Percentiles rank a stretch among this genome's conserved stretches.
These are phyloP conservation scores for Glyphotaelius pellucidus DNA, from an alignment of 2,888 invertebrate genomes.

Conservation along the genomic window DNA sequence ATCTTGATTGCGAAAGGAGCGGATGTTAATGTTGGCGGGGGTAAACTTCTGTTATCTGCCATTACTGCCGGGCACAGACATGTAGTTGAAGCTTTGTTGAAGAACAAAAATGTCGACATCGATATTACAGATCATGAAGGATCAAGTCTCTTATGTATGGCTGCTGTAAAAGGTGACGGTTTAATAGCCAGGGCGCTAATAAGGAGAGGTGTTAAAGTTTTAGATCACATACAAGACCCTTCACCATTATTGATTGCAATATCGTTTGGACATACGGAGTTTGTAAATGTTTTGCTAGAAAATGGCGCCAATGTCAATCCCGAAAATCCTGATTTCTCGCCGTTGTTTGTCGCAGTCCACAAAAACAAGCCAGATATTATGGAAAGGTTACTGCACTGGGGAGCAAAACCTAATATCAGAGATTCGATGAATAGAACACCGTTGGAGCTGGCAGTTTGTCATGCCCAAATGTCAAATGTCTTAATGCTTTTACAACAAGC, in stretches of 20 bases:
- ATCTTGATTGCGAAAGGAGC: conserved; percentile 10
- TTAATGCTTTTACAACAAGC: background rate
- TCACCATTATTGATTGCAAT: conserved; percentile 2
- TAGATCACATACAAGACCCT: background rate
- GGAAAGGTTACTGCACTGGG: background rate
- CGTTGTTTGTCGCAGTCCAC: background rate
- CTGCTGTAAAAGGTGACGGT: background rate
- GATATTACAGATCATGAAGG: background rate
- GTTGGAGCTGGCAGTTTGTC: background rate
- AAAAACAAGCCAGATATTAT: background rate
- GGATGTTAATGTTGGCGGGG: background rate
- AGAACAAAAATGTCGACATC: background rate
- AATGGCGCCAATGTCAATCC: conserved; percentile 5
- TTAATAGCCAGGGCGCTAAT: background rate
- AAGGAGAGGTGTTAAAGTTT: background rate
- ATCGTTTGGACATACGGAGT: background rate
- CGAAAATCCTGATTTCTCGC: background rate
- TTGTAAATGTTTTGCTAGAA: background rate
- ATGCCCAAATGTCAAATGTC: background rate
- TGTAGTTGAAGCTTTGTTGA: background rate
- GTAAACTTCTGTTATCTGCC: background rate
- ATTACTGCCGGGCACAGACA: background rate
- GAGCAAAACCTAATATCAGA: conserved; percentile 9
- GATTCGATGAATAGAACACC: conserved; percentile 2
- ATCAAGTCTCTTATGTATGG: background rate